Percentiles rank a stretch among this genome's conserved stretches.
These are phyloP conservation scores for Drosophila ercepeae DNA, from an alignment of 1,140 invertebrate genomes.

Conservation along the genomic window DNA sequence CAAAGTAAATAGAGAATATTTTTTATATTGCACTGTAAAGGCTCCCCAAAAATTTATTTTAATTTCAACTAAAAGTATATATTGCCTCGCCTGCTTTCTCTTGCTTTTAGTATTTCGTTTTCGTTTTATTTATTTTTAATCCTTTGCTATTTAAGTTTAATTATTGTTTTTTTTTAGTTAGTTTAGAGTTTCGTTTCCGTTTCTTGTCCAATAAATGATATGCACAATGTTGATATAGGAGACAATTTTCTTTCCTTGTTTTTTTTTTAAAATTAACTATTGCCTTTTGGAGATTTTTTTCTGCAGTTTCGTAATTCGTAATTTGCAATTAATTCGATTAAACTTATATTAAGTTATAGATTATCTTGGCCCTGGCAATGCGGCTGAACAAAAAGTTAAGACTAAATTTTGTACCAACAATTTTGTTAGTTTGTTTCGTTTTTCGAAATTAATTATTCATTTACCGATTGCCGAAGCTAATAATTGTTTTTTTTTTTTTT, in stretches of 20 bases:
- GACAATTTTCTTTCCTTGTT: constrained; percentile 15
- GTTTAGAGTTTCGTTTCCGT: neutral
- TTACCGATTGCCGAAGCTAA: constrained; percentile 16
- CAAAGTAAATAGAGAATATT: no score
- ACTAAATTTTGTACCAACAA: neutral
- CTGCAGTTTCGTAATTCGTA: neutral
- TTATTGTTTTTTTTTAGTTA: constrained; percentile 62
- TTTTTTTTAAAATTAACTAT: no score
- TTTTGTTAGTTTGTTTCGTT: constrained; percentile 3
- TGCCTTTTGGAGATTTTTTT: neutral
- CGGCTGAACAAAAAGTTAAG: neutral
- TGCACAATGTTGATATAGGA: constrained; percentile 76
- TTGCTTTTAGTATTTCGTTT: no score
- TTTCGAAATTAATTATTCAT: neutral
- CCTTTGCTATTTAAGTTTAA: constrained; percentile 76
- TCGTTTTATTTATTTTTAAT: constrained; percentile 19
- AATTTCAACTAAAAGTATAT: constrained; percentile 73
- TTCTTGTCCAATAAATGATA: constrained; percentile 72
- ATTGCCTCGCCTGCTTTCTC: constrained; percentile 60
- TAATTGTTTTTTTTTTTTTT: no score
- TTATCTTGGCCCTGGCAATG: neutral
- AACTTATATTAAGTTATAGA: neutral
- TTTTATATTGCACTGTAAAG: constrained; percentile 63
- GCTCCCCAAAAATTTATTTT: neutral
- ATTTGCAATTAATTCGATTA: neutral